phyloP scores from a whole-genome alignment of 1,140 invertebrate genomes.

The Eulimnadia texana region DNA sequence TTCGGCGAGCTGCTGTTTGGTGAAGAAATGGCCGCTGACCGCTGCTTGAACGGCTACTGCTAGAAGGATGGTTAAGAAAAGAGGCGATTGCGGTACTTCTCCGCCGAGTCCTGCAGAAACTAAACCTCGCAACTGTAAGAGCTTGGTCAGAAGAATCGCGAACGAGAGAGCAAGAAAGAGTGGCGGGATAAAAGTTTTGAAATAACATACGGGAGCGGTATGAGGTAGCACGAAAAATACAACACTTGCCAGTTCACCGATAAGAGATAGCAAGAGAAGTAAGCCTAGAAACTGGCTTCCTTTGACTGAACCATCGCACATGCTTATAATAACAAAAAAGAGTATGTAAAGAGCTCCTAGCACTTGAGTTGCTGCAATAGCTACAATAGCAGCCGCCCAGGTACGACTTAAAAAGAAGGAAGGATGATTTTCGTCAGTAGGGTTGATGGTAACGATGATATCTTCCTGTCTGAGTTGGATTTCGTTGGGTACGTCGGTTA shows the following conservation, averaged over 20 bases:
- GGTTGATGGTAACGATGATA: conserved; percentile 1
- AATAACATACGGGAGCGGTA: neutral
- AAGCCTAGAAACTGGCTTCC: conserved; percentile 5
- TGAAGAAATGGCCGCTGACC: conserved; percentile 12
- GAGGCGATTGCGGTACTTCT: conserved; percentile 9
- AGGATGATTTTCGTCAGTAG: neutral
- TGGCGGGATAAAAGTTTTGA: conserved; percentile 11
- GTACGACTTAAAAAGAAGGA: conserved; percentile 6
- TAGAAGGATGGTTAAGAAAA: conserved; percentile 12
- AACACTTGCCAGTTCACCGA: conserved; percentile 7
- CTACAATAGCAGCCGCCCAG: conserved; percentile 17
- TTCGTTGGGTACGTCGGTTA: neutral
- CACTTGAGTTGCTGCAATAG: conserved; percentile 13
- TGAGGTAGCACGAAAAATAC: conserved; percentile 8
- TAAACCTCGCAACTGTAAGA: conserved; percentile 12
- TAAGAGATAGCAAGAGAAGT: conserved; percentile 6
- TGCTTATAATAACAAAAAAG: conserved; percentile 1
- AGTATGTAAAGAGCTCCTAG: conserved; percentile 15
- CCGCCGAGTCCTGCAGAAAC: conserved; percentile 10
- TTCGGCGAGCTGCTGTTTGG: neutral
- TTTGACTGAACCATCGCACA: conserved; percentile 2
- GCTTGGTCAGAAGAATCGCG: conserved; percentile 9
- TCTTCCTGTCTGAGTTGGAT: conserved; percentile 1
- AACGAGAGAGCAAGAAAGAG: conserved; percentile 3
- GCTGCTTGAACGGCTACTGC: conserved; percentile 11